These are phyloP conservation scores for Zaprionus kolodkinae DNA, from an alignment of 1,140 invertebrate species.

Conservation along the genomic window DNA sequence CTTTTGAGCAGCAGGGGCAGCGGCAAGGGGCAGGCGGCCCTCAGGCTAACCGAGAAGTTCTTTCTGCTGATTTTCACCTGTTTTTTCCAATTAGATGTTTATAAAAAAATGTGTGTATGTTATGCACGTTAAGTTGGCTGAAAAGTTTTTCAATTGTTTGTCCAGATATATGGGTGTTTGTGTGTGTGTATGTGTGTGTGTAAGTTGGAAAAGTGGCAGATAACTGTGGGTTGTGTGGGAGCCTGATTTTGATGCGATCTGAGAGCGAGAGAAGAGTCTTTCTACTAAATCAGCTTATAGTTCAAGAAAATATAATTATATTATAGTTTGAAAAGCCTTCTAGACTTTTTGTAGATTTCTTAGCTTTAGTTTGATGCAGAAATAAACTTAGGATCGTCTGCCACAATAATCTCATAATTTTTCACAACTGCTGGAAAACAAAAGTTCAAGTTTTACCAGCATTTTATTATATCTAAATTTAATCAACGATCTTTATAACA, in stretches of 20 bases:
- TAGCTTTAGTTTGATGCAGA: too few relatives aligned
- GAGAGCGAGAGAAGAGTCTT: background rate
- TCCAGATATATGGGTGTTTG: conserved; percentile 20
- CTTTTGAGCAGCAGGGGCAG: conserved; percentile 11
- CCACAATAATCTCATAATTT: too few relatives aligned
- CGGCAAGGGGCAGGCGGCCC: conserved; percentile 37
- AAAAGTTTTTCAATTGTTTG: conserved; percentile 70
- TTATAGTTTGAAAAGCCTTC: background rate
- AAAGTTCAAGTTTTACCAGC: too few relatives aligned
- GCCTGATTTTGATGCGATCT: background rate
- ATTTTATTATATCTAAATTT: background rate
- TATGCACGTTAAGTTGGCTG: conserved; percentile 60
- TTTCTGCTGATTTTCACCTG: conserved; percentile 36
- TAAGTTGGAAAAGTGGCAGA: background rate
- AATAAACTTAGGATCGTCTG: too few relatives aligned
- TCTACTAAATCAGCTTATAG: background rate
- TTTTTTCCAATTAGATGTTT: conserved; percentile 73
- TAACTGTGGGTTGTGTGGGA: background rate
- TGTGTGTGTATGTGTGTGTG: background rate
- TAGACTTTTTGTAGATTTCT: too few relatives aligned
- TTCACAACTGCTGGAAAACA: too few relatives aligned
- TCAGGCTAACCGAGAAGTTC: conserved; percentile 47
- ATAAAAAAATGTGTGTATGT: conserved; percentile 61
- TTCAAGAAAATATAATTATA: background rate
- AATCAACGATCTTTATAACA: background rate